Evolutionary conservation across 1,140 invertebrate genomes (phyloP), one percentile per base, ranked within the genome.

Genomic region (Drosophila hydei): DNA sequence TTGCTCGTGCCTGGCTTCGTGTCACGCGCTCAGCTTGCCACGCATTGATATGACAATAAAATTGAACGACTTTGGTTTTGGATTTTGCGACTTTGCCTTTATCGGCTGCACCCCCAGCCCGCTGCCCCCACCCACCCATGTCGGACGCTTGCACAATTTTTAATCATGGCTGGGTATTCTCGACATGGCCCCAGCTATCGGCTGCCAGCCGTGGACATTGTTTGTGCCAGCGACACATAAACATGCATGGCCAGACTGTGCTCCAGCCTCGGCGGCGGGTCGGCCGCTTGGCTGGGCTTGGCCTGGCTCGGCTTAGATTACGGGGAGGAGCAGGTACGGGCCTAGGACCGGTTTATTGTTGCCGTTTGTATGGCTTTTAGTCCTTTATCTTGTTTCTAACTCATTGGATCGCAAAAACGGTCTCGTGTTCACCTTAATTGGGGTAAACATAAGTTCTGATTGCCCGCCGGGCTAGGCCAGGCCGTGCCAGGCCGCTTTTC

Each of bases 371-470:
- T 61, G 79, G 60, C 83, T 88, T 80, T 83, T 67, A 80, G 83
- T 88, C 83, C 83, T 88, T 88, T 88, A 88, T 88, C 83, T 88
- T 88, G 83, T 88, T 88, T 88, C 83, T 88, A 88, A 88, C 83
- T 88, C 83, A 88, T 88, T 88, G 83, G 83, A 88, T 88, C 83
- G 83, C 83, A 88, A 88, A 88, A 88, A 88, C 83, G 83, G 83
- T 88, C 81, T 87, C 84, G 83, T 88, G 84, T 88, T 88, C 83
- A 88, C 83, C 83, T 88, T 88, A 88, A 88, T 88, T 88, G 83
- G 83, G 83, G 83, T 88, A 88, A 88, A 88, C 83, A 88, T 88
- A 88, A 88, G 83, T 88, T 88, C 84, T 88, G 83, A 88, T 88
- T 88, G 83, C 78, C 81, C 75, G 64, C 43, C 83, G 79, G 80